Percentiles rank a stretch among this genome's conserved stretches.
These are phyloP conservation scores for Cheilosia urbana DNA, from an alignment of 2,888 invertebrate genomes.

Conservation along the genomic window DNA sequence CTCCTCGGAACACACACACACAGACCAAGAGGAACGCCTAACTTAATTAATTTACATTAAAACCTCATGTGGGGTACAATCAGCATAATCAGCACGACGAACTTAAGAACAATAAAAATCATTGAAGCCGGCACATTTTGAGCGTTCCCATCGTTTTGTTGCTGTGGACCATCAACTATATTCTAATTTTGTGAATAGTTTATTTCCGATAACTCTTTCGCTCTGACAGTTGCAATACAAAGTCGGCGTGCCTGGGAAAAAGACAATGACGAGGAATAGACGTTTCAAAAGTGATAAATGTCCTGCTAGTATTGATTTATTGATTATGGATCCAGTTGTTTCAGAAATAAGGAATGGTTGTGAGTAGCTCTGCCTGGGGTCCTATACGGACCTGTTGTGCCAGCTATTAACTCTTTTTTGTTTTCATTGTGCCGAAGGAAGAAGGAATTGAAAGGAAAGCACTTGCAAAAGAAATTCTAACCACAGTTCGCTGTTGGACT, in stretches of 20 bases:
- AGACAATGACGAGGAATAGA: slow-evolving; percentile 1
- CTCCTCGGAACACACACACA: not conserved
- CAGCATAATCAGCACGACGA: slow-evolving; percentile 1
- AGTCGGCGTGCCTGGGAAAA: slow-evolving; percentile 6
- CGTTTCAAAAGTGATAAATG: slow-evolving; percentile 9
- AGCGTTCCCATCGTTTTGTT: slow-evolving; percentile 6
- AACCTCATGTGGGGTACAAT: slow-evolving; percentile 3
- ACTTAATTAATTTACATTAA: slow-evolving; percentile 1
- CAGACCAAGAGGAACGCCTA: not conserved
- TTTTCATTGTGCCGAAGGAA: no score
- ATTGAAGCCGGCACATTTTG: slow-evolving; percentile 20
- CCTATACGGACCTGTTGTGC: no score
- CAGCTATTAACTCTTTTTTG: no score
- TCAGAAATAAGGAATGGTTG: no score
- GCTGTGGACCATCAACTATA: not conserved
- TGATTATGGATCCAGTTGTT: no score
- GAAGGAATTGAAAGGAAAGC: no score
- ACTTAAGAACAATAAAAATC: slow-evolving; percentile 4
- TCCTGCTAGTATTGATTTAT: no score
- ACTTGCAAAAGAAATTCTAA: not conserved
- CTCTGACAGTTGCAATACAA: not conserved
- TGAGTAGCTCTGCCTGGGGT: no score
- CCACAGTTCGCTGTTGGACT: no score
- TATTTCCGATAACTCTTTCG: slow-evolving; percentile 1
- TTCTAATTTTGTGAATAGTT: slow-evolving; percentile 23